Base-by-base conservation (phyloP, 1,140 invertebrate genomes). In the Thaumetopoea pityocampa region DNA sequence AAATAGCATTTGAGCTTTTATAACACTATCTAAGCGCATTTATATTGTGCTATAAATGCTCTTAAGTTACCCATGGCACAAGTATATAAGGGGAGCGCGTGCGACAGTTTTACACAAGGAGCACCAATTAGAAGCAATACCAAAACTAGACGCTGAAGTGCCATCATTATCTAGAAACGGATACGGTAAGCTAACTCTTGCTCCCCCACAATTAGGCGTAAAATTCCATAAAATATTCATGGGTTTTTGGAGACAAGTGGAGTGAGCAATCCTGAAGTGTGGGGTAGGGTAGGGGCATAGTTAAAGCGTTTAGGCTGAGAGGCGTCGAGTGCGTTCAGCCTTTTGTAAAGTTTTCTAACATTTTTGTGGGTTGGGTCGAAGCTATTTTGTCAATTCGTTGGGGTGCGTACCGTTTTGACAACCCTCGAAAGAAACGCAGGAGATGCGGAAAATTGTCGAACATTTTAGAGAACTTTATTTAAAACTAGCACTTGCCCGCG, bases 231-330 rank as follows among this genome's bases (percentile, higher is more conserved):
- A 63, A 74, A 68, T 66, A 48, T 68, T 71, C 64, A 74, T 64
- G 72, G 66, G 67, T 70, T 81, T 83, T 76, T 70, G 79, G 77
- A 83, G 77, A 83, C 71, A 79, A 80, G 79, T 81, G 66, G 74
- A 81, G 74, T 83, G 79, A 83, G 79, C 79, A 83, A 61, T 74
- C 77, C 67, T 83, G 63, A 54, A 83, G 71, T 67, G 71, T 68
- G 63, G 76, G 76, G 79, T 70, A 62, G 76, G 76, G 79, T 70
- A 61, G 76, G 76, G 72, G 76, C 68, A 80, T 80, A 72, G 79
- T 81, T 83, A 79, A 83, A 83, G 74, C 79, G 79, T 81, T 83
- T 83, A 83, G 64, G 68, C 60, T 43, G 69, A 83, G 79, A 67
- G 73, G 41, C 47, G 57, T 77, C 37, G 61, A 81, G 77, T 65